Conservation (phyloP, 2,888 invertebrate genomes). For the Drosophila demipolita region DNA sequence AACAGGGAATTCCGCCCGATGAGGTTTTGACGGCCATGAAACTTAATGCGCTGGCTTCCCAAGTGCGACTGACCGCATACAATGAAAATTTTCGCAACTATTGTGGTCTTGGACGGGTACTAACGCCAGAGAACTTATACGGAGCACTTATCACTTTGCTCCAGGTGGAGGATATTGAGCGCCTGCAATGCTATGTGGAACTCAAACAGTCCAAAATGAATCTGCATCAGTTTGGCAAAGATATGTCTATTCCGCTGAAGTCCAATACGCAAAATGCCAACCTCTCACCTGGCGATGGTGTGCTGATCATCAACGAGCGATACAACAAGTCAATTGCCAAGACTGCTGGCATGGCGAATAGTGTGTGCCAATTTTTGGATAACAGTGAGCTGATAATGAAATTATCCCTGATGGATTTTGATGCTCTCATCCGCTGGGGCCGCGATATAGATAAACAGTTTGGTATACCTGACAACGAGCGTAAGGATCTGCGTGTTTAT, state of each 20-base stretch:
- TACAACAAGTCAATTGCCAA: not conserved
- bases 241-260: slow-evolving; percentile 60
- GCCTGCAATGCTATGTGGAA: slow-evolving; percentile 58
- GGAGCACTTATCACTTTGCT: slow-evolving; percentile 64
- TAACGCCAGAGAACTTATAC: slow-evolving; percentile 62
- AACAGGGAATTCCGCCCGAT: slow-evolving; percentile 50
- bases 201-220: slow-evolving; percentile 66
- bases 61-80: slow-evolving; percentile 43
- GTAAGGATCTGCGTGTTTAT: slow-evolving; percentile 58
- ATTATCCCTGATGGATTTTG: slow-evolving; percentile 59
- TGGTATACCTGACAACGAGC: slow-evolving; percentile 47
- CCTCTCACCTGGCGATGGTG: slow-evolving; percentile 69
- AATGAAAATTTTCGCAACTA: slow-evolving; percentile 67
- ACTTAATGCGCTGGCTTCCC: slow-evolving; percentile 42
- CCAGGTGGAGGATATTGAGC: slow-evolving; percentile 81
- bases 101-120: slow-evolving; percentile 41
- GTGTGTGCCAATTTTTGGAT: slow-evolving; percentile 46
- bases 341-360: slow-evolving; percentile 13
- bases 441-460: slow-evolving; percentile 43
- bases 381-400: slow-evolving; percentile 51
- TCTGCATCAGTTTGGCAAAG: slow-evolving; percentile 67
- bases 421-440: slow-evolving; percentile 55
- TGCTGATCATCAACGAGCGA: slow-evolving; percentile 64
- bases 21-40: slow-evolving; percentile 53
- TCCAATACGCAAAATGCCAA: slow-evolving; percentile 35